Conservation (phyloP, 2,888 invertebrate species). For the Drosophila gaucha region DNA sequence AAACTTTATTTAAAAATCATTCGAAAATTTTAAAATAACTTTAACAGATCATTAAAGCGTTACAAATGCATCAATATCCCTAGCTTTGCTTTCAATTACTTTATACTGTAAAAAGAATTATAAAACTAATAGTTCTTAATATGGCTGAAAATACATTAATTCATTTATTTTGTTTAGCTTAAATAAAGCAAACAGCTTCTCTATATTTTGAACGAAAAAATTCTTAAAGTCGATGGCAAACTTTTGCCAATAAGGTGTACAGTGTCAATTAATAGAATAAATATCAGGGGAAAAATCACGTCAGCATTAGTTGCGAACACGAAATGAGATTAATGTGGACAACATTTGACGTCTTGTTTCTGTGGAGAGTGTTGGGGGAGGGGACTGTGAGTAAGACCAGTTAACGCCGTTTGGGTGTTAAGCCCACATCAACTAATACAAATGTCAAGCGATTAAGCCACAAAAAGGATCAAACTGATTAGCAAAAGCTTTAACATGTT, state of each 20-base stretch:
- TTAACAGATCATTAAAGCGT: too few species aligned
- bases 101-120: too few species aligned
- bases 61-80: too few species aligned
- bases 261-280: slow-evolving; percentile 69
- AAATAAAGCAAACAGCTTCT: neutral
- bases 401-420: slow-evolving; percentile 40
- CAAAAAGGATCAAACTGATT: slow-evolving; percentile 81
- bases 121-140: too few species aligned
- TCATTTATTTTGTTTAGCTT: neutral
- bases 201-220: neutral
- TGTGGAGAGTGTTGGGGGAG: neutral
- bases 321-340: slow-evolving; percentile 71
- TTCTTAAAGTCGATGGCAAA: slow-evolving; percentile 13
- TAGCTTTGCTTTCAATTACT: too few species aligned
- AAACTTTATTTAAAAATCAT: too few species aligned
- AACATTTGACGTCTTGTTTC: slow-evolving; percentile 58
- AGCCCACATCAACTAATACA: slow-evolving; percentile 69
- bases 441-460: slow-evolving; percentile 81
- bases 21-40: too few species aligned
- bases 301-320: slow-evolving; percentile 68
- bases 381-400: slow-evolving; percentile 13
- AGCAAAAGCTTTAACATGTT: slow-evolving; percentile 70
- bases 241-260: slow-evolving; percentile 11
- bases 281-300: slow-evolving; percentile 51
- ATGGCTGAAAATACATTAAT: too few species aligned